phyloP scores from a whole-genome alignment of 2,113 vertebrate species.

The Salminus brasiliensis region DNA sequence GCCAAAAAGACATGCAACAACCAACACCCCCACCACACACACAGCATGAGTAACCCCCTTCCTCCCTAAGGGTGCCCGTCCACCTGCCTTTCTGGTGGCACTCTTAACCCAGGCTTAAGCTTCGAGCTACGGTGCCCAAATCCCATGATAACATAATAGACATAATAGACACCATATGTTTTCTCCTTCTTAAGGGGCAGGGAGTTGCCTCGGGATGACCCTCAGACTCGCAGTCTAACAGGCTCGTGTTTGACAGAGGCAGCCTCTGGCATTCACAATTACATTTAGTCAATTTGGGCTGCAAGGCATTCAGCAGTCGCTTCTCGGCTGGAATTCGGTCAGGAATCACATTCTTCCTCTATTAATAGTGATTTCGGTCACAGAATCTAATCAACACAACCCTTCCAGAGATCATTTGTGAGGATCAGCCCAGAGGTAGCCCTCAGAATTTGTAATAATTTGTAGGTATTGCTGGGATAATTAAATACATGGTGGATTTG shows the following conservation, averaged over 20 bases:
- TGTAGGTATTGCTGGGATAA: no score
- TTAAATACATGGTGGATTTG: no score
- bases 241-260: conserved; percentile 59
- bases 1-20: background rate
- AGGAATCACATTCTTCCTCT: background rate
- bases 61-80: no score
- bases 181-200: conserved; percentile 50
- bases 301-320: background rate
- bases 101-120: conserved; percentile 9
- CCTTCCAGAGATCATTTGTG: background rate
- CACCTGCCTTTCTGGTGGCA: conserved; percentile 6
- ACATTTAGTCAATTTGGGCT: conserved; percentile 61
- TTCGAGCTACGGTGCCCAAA: background rate
- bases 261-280: conserved; percentile 58
- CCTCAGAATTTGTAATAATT: no score
- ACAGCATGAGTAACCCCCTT: no score
- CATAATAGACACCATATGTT: conserved; percentile 57
- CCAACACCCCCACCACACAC: no score
- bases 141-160: conserved; percentile 37
- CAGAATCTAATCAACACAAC: background rate
- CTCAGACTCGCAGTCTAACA: conserved; percentile 51
- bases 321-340: background rate
- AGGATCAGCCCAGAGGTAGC: background rate
- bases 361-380: background rate
- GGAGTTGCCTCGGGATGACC: conserved; percentile 58